Base-by-base conservation (phyloP, 2,888 invertebrate genomes). In the Phaedon cochleariae region DNA sequence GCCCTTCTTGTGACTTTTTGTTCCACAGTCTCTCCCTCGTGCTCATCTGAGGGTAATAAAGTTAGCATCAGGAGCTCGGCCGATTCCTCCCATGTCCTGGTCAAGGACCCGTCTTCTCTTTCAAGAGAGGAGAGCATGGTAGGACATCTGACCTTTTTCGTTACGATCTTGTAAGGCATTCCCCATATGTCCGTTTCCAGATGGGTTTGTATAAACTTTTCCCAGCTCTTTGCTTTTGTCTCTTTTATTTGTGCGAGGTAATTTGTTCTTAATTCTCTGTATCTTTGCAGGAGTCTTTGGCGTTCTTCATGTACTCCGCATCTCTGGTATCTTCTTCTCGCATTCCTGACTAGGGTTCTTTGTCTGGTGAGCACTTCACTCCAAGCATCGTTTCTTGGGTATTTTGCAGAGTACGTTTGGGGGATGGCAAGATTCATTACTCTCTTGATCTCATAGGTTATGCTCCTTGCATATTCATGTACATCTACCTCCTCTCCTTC, bases 161-260 rank as follows among this genome's bases (percentile, higher is more conserved):
- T 26, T 26, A 26, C 26, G 7, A 26, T 26, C 26, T 26, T 26
- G 26, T 26, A 26, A 26, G 26, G 26, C 26, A 26, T 26, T 26
- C 26, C 26, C 26, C 26, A 48, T 6, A 22, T 9, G 17, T 58
- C 58, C 7, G 22, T 15, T 29, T 58, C 1, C 3, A 48, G 48
- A 21, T 58, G n/a, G 1, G 9, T 26, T 6, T 22, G 29, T 7
- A 29, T 17, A 15, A 58, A 58, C 1, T 1, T 48, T 18, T 58
- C 48, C 48, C 58, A 58, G 20, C 58, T 58, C 18, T 48, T 58
- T 31, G 12, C 18, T 12, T 58, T 58, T 12, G 34, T 59, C 22
- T 34, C 51, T 1, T 20, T 22, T 1, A 49, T 51, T 18, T 49
- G 31, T 21, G 17, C 45, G 15, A 21, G 10, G 21, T 55, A 37